Percentiles rank a stretch among this genome's conserved stretches.
Evolutionary conservation across 2,888 invertebrate species (phyloP).

Genomic region (Ypsolopha sequella): DNA sequence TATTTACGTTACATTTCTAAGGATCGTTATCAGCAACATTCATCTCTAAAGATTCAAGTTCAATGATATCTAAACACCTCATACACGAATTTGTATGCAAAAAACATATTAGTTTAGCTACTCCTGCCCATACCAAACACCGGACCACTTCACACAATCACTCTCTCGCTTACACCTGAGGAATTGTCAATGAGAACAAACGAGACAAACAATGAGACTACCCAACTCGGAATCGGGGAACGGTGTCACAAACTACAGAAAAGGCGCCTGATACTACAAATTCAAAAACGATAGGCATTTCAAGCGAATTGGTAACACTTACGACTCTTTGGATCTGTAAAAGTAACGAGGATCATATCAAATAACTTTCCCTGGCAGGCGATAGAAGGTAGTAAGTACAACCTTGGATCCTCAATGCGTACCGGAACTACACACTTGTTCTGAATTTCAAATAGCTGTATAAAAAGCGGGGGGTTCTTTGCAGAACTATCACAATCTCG

Average conservation of each 20-base stretch:
- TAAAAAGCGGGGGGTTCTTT: slow-evolving; percentile 62
- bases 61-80: slow-evolving; percentile 42
- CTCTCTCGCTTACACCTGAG: slow-evolving; percentile 29
- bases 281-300: slow-evolving; percentile 35
- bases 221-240: slow-evolving; percentile 50
- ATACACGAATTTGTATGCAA: slow-evolving; percentile 48
- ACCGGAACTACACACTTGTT: slow-evolving; percentile 59
- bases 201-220: slow-evolving; percentile 46
- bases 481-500: slow-evolving; percentile 60
- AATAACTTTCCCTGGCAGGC: slow-evolving; percentile 66
- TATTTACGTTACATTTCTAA: no score
- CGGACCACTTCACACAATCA: slow-evolving; percentile 22
- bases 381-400: slow-evolving; percentile 46
- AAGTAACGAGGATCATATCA: slow-evolving; percentile 52
- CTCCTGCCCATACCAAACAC: slow-evolving; percentile 55
- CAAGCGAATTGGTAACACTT: slow-evolving; percentile 29
- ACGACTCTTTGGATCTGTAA: slow-evolving; percentile 35
- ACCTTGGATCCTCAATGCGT: slow-evolving; percentile 44
- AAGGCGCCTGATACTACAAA: slow-evolving; percentile 36
- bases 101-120: slow-evolving; percentile 32
- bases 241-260: slow-evolving; percentile 68
- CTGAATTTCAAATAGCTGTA: slow-evolving; percentile 71
- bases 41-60: slow-evolving; percentile 53
- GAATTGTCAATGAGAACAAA: slow-evolving; percentile 15
- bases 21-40: background rate